These are phyloP conservation scores for Dicyrtoma fusca DNA, from an alignment of 2,888 invertebrate species.

Conservation along the genomic window DNA sequence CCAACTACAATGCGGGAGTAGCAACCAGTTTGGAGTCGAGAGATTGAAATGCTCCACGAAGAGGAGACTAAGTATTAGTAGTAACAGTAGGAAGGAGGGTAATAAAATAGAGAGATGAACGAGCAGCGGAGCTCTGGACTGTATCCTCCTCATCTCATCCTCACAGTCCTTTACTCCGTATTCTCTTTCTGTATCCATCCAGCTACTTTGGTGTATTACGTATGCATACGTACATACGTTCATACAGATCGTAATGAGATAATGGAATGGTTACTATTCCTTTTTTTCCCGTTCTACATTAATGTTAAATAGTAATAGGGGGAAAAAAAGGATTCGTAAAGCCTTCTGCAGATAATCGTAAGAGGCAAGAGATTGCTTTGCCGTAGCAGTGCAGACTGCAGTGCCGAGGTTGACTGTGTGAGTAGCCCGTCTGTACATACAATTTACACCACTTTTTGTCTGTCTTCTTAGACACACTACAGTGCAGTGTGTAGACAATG, in stretches of 20 bases:
- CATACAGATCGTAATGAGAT: conserved; percentile 34
- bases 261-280: conserved; percentile 15
- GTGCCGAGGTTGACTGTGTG: not conserved
- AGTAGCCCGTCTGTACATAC: not conserved
- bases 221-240: not conserved
- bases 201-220: not conserved
- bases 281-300: not conserved
- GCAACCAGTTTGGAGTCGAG: no score
- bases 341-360: conserved; percentile 1
- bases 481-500: not conserved
- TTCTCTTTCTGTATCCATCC: conserved; percentile 5
- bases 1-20: no score
- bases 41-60: no score
- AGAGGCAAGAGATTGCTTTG: not conserved
- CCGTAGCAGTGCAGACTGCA: no score
- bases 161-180: not conserved
- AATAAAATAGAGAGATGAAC: not conserved
- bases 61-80: no score
- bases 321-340: not conserved
- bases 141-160: conserved; percentile 14
- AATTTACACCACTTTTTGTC: not conserved
- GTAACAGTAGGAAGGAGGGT: no score
- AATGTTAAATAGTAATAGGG: not conserved
- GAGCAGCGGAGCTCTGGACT: not conserved
- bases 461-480: not conserved